Percentiles rank a stretch among this genome's conserved stretches.
These are phyloP conservation scores for Cheilosia variabilis DNA, from an alignment of 2,888 invertebrate genomes.

Conservation along the genomic window DNA sequence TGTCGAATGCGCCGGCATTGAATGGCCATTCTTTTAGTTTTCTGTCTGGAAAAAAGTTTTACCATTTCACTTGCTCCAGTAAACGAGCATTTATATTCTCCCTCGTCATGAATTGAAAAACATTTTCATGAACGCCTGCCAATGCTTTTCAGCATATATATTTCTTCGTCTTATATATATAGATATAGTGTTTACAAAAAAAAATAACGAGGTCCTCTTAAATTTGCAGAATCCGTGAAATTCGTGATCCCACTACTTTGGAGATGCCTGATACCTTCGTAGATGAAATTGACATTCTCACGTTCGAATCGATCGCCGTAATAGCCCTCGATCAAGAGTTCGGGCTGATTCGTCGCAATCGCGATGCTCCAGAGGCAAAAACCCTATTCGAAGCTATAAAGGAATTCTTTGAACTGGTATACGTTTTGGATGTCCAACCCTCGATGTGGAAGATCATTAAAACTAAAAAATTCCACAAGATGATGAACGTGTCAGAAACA, in stretches of 20 bases:
- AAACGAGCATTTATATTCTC: too few species aligned
- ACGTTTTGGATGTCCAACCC: constrained; percentile 80
- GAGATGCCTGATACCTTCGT: constrained; percentile 83
- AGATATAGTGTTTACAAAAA: too few species aligned
- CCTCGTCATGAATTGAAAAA: too few species aligned
- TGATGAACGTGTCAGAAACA: constrained; percentile 77
- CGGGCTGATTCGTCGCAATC: constrained; percentile 71
- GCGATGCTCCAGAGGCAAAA: constrained; percentile 77
- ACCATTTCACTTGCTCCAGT: too few species aligned
- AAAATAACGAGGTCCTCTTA: not conserved
- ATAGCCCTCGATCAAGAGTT: constrained; percentile 81
- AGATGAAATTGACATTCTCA: constrained; percentile 85
- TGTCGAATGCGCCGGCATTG: too few species aligned
- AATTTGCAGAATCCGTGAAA: constrained; percentile 78
- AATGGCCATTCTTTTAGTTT: too few species aligned
- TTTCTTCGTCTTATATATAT: too few species aligned
- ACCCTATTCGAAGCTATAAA: constrained; percentile 75
- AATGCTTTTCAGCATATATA: too few species aligned
- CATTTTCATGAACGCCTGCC: too few species aligned
- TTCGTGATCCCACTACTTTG: constrained; percentile 75
- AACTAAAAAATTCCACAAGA: constrained; percentile 79
- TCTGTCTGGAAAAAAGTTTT: too few species aligned
- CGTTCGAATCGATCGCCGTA: constrained; percentile 84
- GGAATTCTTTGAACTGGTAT: constrained; percentile 71
- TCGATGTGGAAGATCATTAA: constrained; percentile 80